These are phyloP conservation scores for Sinocyclocheilus anshuiensis DNA, from an alignment of 2,113 vertebrate species.

Conservation along the genomic window DNA sequence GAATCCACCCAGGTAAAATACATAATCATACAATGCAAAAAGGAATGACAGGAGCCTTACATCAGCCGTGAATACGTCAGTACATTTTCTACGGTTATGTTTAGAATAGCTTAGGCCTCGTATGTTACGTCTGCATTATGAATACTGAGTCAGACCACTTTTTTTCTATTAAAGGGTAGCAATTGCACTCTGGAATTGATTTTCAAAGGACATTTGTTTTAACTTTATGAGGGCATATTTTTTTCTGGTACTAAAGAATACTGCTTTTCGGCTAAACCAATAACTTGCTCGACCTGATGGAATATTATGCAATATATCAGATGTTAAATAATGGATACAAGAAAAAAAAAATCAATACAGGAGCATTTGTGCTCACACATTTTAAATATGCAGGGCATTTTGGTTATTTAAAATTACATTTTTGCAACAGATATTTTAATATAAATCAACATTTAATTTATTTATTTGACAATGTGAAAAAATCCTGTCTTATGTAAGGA, in stretches of 20 bases:
- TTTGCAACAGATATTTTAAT: too few species aligned
- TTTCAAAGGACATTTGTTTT: neutral
- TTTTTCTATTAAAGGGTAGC: neutral
- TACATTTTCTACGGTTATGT: neutral
- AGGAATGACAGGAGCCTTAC: neutral
- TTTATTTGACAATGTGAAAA: too few species aligned
- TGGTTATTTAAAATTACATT: too few species aligned
- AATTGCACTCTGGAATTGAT: neutral
- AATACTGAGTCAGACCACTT: neutral
- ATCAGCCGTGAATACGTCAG: neutral
- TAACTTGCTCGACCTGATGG: neutral
- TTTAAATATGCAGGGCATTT: too few species aligned
- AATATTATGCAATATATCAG: slow-evolving; percentile 1
- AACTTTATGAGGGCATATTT: neutral
- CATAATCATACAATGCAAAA: neutral
- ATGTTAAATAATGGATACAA: neutral
- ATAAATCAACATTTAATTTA: too few species aligned
- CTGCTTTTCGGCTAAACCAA: neutral
- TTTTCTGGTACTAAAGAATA: neutral
- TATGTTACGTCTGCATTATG: neutral
- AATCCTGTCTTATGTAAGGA: too few species aligned
- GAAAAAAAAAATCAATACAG: neutral
- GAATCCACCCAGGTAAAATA: neutral
- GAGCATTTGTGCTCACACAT: neutral
- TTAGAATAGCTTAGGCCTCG: neutral